These are phyloP conservation scores for Micoletzkya japonica DNA, from an alignment of 2,888 invertebrate genomes.

Conservation along the genomic window DNA sequence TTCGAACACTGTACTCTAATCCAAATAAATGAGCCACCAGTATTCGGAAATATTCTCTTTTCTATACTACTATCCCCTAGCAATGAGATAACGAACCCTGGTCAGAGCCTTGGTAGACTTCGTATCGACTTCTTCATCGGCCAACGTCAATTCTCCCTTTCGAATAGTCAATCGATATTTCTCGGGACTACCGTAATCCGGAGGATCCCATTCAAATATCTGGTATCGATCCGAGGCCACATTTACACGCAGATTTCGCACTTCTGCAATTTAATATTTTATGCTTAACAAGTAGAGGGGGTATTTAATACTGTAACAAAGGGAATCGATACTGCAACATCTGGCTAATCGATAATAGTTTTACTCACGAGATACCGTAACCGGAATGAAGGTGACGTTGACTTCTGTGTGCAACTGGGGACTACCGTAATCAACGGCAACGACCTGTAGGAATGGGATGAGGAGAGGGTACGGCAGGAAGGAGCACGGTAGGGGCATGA, in stretches of 20 bases:
- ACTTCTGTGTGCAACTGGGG: constrained; percentile 57
- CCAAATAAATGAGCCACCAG: not conserved
- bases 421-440: constrained; percentile 61
- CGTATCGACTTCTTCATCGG: constrained; percentile 26
- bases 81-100: constrained; percentile 2
- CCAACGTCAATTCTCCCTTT: constrained; percentile 6
- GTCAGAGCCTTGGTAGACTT: constrained; percentile 18
- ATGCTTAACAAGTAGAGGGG: too few species aligned
- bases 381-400: constrained; percentile 58
- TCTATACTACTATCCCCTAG: not conserved
- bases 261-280: constrained; percentile 33
- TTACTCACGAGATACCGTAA: constrained; percentile 56
- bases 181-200: constrained; percentile 53
- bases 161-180: constrained; percentile 41
- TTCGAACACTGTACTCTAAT: not conserved
- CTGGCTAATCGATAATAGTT: not conserved
- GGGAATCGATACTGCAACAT: not conserved
- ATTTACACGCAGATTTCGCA: constrained; percentile 52
- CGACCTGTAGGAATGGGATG: constrained; percentile 33
- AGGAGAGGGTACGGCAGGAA: too few species aligned
- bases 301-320: too few species aligned
- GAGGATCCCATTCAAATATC: constrained; percentile 62
- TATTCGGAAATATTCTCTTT: too few species aligned
- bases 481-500: not conserved
- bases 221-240: constrained; percentile 60